These are phyloP conservation scores for Crotalus helleri DNA, from an alignment of 2,113 vertebrate genomes.

Conservation along the genomic window DNA sequence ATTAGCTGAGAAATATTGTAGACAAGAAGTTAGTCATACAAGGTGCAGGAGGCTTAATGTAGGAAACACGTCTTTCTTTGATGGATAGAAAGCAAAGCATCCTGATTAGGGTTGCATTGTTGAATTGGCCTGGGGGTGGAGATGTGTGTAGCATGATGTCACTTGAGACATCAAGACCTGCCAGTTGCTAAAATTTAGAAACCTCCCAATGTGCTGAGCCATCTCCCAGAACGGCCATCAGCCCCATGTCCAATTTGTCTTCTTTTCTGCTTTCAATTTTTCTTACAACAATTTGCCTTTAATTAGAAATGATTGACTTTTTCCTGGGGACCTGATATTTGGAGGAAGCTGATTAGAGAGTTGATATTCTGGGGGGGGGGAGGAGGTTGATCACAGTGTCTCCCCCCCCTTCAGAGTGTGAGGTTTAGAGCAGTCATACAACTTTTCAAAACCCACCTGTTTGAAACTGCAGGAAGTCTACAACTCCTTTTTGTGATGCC, in stretches of 20 bases:
- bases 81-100: neutral
- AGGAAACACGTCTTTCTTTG: slow-evolving; percentile 15
- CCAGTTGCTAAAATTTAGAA: neutral
- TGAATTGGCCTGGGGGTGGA: neutral
- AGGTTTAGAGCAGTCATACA: slow-evolving; percentile 46
- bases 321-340: slow-evolving; percentile 71
- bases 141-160: neutral
- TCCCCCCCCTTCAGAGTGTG: slow-evolving; percentile 27
- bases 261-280: slow-evolving; percentile 51
- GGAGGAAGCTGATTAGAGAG: slow-evolving; percentile 61
- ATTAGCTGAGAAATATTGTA: slow-evolving; percentile 23
- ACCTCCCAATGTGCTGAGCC: slow-evolving; percentile 8
- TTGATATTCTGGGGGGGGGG: slow-evolving; percentile 24
- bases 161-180: slow-evolving; percentile 4
- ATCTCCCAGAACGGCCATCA: slow-evolving; percentile 56
- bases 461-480: slow-evolving; percentile 38
- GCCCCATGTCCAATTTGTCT: slow-evolving; percentile 50
- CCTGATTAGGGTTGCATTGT: slow-evolving; percentile 6
- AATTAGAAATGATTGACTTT: slow-evolving; percentile 71
- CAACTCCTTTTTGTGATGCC: neutral
- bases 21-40: neutral
- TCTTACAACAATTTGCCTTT: slow-evolving; percentile 65
- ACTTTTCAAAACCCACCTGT: slow-evolving; percentile 28
- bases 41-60: slow-evolving; percentile 22
- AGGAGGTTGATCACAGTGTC: slow-evolving; percentile 52